These are phyloP conservation scores for Phodopus roborovskii DNA, from an alignment of 2,113 vertebrate genomes.

Conservation along the genomic window DNA sequence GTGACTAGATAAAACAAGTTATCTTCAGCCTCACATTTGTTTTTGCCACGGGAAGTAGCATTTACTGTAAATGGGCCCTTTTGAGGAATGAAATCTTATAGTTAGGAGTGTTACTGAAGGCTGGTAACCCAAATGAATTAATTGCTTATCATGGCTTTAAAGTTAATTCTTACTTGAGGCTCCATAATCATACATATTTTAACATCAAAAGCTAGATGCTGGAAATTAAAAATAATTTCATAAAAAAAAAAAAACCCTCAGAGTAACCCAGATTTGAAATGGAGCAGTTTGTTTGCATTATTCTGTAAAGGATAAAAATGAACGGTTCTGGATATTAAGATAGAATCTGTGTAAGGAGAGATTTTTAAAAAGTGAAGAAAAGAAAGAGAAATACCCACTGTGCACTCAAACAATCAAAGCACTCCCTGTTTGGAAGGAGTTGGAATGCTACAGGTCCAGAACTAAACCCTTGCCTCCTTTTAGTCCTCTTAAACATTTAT, in stretches of 20 bases:
- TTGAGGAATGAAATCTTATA: conserved; percentile 81
- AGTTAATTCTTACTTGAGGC: conserved; percentile 83
- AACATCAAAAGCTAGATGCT: conserved; percentile 73
- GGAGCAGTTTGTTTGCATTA: neutral
- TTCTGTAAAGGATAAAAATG: conserved; percentile 40
- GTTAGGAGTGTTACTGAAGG: conserved; percentile 79
- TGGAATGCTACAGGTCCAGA: neutral
- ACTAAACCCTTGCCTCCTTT: neutral
- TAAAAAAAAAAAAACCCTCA: conserved; percentile 24
- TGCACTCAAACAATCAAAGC: neutral
- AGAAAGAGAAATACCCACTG: neutral
- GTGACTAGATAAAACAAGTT: conserved; percentile 80
- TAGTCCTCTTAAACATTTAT: neutral
- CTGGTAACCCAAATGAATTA: conserved; percentile 85
- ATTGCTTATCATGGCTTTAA: conserved; percentile 79
- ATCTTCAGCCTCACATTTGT: conserved; percentile 82
- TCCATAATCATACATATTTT: conserved; percentile 69
- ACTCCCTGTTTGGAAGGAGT: neutral
- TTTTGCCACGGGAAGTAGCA: conserved; percentile 83
- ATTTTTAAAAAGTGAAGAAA: neutral
- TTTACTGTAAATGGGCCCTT: conserved; percentile 81
- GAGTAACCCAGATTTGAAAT: conserved; percentile 57
- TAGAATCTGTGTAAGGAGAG: neutral
- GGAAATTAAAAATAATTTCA: conserved; percentile 62
- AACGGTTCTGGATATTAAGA: conserved; percentile 27